Evolutionary conservation across 1,140 invertebrate species (phyloP).

Genomic region (Dendrolimus kikuchii): DNA sequence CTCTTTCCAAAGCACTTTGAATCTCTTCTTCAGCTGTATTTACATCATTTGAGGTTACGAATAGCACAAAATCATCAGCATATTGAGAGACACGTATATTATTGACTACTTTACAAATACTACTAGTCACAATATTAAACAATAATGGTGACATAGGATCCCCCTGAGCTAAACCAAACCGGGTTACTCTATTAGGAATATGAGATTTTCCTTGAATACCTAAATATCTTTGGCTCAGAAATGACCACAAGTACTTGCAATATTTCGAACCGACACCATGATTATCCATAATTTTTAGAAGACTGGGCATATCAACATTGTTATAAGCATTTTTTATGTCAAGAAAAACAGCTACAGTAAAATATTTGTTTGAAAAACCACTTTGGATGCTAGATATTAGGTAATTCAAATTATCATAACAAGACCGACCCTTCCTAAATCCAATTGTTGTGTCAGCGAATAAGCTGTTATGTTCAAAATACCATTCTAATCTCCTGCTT

Average conservation of each 20-base stretch:
- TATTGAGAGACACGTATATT: constrained; percentile 9
- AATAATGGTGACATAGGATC: constrained; percentile 14
- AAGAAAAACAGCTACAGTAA: constrained; percentile 17
- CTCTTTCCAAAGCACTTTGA: no score
- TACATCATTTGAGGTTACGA: no score
- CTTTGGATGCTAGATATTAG: constrained; percentile 13
- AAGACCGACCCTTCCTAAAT: constrained; percentile 17
- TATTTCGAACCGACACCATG: constrained; percentile 8
- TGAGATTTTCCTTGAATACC: not conserved
- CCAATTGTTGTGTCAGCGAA: constrained; percentile 15
- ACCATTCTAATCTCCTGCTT: constrained; percentile 23
- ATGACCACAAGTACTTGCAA: constrained; percentile 18
- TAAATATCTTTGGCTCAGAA: constrained; percentile 8
- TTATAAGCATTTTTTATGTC: constrained; percentile 24
- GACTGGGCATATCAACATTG: constrained; percentile 12
- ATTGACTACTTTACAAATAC: constrained; percentile 4
- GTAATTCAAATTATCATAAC: constrained; percentile 13
- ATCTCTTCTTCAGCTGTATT: no score
- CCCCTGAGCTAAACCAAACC: constrained; percentile 9
- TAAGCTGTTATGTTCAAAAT: constrained; percentile 12
- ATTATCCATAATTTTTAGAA: constrained; percentile 11
- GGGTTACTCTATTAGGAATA: constrained; percentile 4
- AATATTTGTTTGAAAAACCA: constrained; percentile 12
- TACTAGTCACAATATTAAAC: constrained; percentile 10
- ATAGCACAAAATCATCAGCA: constrained; percentile 10